These are phyloP conservation scores for Hassar affinis DNA, from an alignment of 2,113 vertebrate species.

Conservation along the genomic window DNA sequence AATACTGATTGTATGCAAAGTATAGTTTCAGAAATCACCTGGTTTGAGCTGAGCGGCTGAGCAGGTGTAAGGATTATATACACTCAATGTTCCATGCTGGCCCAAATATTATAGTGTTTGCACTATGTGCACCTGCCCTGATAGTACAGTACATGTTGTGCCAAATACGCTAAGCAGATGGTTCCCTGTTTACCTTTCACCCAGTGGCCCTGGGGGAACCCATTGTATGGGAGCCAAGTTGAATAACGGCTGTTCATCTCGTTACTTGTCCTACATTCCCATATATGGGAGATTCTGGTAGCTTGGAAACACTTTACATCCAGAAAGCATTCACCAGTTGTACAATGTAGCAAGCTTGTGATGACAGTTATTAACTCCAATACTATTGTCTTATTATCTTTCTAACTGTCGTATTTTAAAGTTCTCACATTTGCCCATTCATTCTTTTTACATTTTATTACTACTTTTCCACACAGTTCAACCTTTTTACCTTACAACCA, in stretches of 20 bases:
- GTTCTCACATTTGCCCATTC: background rate
- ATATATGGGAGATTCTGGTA: background rate
- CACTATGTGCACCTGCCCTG: background rate
- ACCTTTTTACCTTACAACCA: too few species aligned
- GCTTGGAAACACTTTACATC: background rate
- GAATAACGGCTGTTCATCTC: background rate
- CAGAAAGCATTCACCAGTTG: background rate
- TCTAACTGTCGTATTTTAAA: background rate
- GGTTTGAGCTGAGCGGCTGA: background rate
- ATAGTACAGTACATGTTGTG: constrained; percentile 8
- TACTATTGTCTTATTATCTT: background rate
- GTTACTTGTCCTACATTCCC: background rate
- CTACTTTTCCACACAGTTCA: too few species aligned
- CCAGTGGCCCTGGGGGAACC: background rate
- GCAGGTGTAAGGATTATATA: background rate
- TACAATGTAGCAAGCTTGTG: background rate
- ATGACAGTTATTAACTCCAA: background rate
- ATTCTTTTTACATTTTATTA: background rate
- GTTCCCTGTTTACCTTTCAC: constrained; percentile 17
- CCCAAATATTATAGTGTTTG: background rate
- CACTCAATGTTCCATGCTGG: background rate
- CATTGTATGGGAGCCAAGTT: background rate
- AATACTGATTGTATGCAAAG: background rate
- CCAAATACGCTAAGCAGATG: background rate
- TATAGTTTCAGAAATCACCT: background rate